phyloP scores from a whole-genome alignment of 2,888 invertebrate genomes.

The Hartigia nigra region DNA sequence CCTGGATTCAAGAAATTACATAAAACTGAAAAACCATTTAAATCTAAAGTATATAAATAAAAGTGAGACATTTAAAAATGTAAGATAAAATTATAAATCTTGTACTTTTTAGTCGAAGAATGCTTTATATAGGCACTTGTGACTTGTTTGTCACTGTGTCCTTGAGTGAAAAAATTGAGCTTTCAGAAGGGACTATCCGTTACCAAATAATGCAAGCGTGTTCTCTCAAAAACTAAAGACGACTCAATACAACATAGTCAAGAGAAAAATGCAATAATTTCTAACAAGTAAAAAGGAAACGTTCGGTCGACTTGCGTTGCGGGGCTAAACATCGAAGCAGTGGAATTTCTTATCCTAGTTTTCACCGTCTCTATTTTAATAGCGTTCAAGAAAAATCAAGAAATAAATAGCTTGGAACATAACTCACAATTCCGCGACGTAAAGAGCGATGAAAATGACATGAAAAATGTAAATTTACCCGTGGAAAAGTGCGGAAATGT shows the following conservation, averaged over 20 bases:
- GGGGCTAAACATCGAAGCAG: conserved; percentile 2
- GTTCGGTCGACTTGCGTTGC: neutral
- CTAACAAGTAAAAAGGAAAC: neutral
- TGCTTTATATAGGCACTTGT: conserved; percentile 18
- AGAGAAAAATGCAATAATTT: neutral
- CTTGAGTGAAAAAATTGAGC: conserved; percentile 37
- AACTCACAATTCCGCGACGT: neutral
- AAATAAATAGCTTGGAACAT: neutral
- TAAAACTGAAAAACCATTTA: neutral
- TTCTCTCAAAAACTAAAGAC: neutral
- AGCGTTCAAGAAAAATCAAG: neutral
- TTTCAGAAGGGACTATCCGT: neutral
- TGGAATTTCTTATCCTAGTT: neutral
- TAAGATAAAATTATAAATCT: conserved; percentile 2
- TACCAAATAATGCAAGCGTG: neutral
- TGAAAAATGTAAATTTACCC: conserved; percentile 46
- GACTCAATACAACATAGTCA: neutral
- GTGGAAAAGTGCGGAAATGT: conserved; percentile 41
- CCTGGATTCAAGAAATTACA: neutral
- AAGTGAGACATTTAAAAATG: neutral
- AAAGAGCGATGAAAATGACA: neutral
- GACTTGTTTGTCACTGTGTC: conserved; percentile 46
- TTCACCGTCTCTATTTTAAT: neutral
- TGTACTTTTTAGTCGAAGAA: conserved; percentile 3
- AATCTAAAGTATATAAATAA: neutral